Evolutionary conservation across 2,113 vertebrate species (phyloP).

Genomic region (Numenius arquata): DNA sequence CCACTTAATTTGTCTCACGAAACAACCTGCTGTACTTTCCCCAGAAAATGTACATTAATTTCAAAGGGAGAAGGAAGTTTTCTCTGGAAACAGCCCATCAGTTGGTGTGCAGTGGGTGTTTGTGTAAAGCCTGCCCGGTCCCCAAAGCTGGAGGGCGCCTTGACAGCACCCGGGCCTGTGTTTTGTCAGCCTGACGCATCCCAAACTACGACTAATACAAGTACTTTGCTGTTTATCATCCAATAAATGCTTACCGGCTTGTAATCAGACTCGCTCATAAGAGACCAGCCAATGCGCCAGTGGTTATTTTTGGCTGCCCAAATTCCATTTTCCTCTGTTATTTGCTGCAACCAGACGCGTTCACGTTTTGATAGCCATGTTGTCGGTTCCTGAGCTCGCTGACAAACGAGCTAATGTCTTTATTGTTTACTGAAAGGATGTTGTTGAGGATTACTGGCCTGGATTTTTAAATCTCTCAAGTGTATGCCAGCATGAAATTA

Average conservation of each 20-base stretch:
- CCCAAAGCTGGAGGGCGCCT: neutral
- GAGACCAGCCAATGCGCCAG: fast-evolving
- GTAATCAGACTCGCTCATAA: neutral
- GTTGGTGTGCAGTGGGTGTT: neutral
- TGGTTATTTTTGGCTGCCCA: neutral
- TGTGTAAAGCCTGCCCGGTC: neutral
- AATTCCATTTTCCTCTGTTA: neutral
- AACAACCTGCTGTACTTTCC: neutral
- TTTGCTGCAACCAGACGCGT: neutral
- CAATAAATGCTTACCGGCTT: neutral
- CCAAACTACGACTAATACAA: neutral
- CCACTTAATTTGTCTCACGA: neutral
- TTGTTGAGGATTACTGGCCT: neutral
- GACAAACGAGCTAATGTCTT: neutral
- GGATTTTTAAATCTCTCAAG: conserved; percentile 8
- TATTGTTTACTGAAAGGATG: neutral
- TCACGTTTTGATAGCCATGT: neutral
- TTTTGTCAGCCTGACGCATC: neutral
- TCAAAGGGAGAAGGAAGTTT: neutral
- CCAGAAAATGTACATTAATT: neutral
- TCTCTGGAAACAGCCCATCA: neutral
- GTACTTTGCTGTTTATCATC: neutral
- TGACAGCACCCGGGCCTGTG: neutral
- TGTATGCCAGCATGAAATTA: conserved; percentile 23
- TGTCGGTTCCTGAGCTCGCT: neutral